Evolutionary conservation across 2,113 vertebrate species (phyloP).

Genomic region (Elachura formosa): DNA sequence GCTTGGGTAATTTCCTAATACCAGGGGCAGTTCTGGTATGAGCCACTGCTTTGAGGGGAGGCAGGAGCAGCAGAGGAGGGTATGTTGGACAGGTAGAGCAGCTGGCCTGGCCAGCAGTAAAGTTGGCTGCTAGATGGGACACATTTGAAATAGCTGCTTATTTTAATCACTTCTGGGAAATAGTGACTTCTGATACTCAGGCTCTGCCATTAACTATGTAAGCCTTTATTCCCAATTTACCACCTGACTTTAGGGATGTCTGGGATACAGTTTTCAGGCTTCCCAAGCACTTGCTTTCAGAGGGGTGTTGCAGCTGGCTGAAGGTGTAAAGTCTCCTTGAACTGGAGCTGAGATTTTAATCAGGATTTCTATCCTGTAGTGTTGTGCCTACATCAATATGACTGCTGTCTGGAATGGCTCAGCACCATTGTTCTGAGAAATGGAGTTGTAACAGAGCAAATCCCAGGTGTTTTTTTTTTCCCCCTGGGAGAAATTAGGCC

Average conservation of each 20-base stretch:
- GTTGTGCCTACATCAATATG: neutral
- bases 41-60: neutral
- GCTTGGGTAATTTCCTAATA: slow-evolving; percentile 80
- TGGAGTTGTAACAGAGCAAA: neutral
- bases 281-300: neutral
- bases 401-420: neutral
- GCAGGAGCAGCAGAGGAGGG: neutral
- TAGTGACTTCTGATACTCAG: neutral
- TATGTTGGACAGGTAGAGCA: neutral
- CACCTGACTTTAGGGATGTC: neutral
- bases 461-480: neutral
- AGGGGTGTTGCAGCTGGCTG: neutral
- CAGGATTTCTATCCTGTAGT: neutral
- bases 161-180: neutral
- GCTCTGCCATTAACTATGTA: neutral
- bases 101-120: neutral
- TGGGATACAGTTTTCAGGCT: neutral
- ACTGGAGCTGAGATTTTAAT: neutral
- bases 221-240: neutral
- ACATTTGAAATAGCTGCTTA: neutral
- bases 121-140: neutral
- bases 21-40: neutral
- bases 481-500: neutral
- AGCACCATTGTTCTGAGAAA: neutral
- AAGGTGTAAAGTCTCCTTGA: neutral